These are phyloP conservation scores for Dromiciops gliroides DNA, from an alignment of 2,113 vertebrate species.

Conservation along the genomic window DNA sequence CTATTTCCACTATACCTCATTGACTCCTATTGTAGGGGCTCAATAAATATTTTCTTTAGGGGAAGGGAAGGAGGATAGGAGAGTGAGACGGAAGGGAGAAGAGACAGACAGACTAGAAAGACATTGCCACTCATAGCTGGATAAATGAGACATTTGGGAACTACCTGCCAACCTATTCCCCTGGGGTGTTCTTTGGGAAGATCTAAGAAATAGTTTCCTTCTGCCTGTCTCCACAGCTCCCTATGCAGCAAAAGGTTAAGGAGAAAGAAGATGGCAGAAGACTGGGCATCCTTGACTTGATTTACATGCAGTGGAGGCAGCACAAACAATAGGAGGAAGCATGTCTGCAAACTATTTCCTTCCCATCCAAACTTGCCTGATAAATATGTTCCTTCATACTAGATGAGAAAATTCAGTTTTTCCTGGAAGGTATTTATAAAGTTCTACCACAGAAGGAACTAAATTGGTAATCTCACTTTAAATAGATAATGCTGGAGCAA, in stretches of 20 bases:
- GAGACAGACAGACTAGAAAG: not conserved
- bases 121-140: not conserved
- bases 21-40: not conserved
- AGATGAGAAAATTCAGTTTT: constrained; percentile 71
- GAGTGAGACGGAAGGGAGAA: not conserved
- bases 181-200: not conserved
- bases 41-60: not conserved
- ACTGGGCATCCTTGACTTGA: constrained; percentile 69
- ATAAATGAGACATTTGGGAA: not conserved
- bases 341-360: constrained; percentile 73
- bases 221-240: not conserved
- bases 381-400: constrained; percentile 69
- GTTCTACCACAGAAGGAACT: constrained; percentile 53
- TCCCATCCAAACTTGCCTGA: constrained; percentile 55
- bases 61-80: not conserved
- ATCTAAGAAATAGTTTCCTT: not conserved
- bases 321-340: constrained; percentile 78
- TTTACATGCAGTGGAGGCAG: constrained; percentile 50
- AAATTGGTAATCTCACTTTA: not conserved
- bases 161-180: not conserved
- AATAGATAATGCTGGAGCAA: not conserved
- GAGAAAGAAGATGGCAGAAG: constrained; percentile 50
- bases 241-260: not conserved
- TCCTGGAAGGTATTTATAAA: constrained; percentile 79
- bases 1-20: not conserved